Percentiles rank a stretch among this genome's conserved stretches.
Conservation (phyloP, 1,140 invertebrate species). For the Drosophila carrolli region DNA sequence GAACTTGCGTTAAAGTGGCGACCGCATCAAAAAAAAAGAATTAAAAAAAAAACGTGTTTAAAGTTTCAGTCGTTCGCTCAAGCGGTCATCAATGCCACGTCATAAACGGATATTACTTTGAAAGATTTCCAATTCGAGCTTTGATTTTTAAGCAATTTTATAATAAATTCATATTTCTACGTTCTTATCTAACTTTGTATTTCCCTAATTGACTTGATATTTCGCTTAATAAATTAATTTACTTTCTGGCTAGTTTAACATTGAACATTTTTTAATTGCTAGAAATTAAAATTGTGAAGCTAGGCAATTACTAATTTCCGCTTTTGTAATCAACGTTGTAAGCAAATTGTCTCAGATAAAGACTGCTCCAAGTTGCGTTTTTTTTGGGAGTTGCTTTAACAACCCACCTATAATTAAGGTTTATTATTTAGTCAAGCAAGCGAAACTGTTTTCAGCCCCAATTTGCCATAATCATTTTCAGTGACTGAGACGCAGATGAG, state of each 20-base stretch:
- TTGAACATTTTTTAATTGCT: constrained; percentile 51
- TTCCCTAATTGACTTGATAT: too few relatives aligned
- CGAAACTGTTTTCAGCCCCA: constrained; percentile 50
- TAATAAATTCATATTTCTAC: too few relatives aligned
- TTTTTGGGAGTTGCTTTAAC: constrained; percentile 6
- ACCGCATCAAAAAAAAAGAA: too few relatives aligned
- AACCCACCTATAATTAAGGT: constrained; percentile 37
- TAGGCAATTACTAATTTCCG: constrained; percentile 40
- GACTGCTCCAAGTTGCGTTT: not conserved
- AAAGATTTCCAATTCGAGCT: too few relatives aligned
- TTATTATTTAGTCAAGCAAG: constrained; percentile 54
- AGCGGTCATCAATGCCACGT: too few relatives aligned
- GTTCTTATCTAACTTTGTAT: too few relatives aligned
- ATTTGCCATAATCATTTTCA: constrained; percentile 39
- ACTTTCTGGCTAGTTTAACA: constrained; percentile 3
- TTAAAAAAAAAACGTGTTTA: too few relatives aligned
- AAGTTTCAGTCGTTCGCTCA: too few relatives aligned
- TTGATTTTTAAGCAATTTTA: too few relatives aligned
- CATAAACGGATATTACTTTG: too few relatives aligned
- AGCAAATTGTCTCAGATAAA: constrained; percentile 33
- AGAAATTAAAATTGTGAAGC: constrained; percentile 5
- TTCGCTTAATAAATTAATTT: not conserved
- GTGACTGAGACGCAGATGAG: constrained; percentile 24
- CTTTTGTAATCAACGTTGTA: constrained; percentile 29
- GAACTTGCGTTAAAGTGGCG: too few relatives aligned